phyloP scores from a whole-genome alignment of 1,140 invertebrate species.

The Melitaea cinxia region DNA sequence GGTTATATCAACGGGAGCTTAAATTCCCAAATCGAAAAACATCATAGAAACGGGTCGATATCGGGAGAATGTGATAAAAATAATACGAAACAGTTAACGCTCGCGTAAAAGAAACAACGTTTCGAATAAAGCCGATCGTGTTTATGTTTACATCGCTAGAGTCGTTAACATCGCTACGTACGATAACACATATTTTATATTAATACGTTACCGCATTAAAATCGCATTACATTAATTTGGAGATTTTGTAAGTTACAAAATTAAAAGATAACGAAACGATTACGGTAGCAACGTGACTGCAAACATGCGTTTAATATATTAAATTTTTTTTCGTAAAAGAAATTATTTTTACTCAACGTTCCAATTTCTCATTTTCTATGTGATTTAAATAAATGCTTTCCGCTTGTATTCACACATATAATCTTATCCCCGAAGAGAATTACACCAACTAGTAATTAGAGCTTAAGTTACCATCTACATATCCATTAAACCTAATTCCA shows the following conservation, averaged over 20 bases:
- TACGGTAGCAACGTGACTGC: constrained; percentile 28
- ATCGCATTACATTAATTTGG: constrained; percentile 45
- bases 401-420: too few relatives aligned
- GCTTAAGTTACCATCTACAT: too few relatives aligned
- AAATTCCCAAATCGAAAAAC: not conserved
- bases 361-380: too few relatives aligned
- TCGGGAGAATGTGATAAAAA: constrained; percentile 16
- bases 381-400: too few relatives aligned
- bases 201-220: constrained; percentile 42
- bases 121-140: constrained; percentile 22
- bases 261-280: constrained; percentile 37
- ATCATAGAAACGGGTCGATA: constrained; percentile 7
- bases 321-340: too few relatives aligned
- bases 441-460: too few relatives aligned
- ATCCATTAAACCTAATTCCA: too few relatives aligned
- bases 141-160: constrained; percentile 33
- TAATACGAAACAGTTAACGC: constrained; percentile 23
- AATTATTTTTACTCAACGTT: too few relatives aligned
- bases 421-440: too few relatives aligned
- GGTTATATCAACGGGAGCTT: not conserved
- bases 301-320: not conserved
- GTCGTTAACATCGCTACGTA: constrained; percentile 17
- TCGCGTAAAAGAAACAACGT: constrained; percentile 26
- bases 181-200: constrained; percentile 37
- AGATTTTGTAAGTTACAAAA: constrained; percentile 36